Evolutionary conservation across 1,140 invertebrate species (phyloP).

Genomic region (Colletes gigas): DNA sequence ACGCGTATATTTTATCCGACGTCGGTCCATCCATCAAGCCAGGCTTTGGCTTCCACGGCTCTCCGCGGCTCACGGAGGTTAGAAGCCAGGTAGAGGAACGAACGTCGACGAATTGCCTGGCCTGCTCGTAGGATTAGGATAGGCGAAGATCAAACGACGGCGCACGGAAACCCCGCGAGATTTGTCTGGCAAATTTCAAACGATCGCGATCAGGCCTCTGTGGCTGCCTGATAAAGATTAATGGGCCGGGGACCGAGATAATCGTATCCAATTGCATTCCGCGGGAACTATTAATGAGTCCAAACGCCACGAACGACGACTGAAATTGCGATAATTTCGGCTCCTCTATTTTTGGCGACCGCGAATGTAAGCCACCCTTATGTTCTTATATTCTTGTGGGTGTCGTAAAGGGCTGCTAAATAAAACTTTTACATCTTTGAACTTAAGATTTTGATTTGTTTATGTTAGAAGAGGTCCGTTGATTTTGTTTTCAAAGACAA

Average conservation of each 20-base stretch:
- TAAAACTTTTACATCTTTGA: too few relatives aligned
- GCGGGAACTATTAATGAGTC: slow-evolving; percentile 1
- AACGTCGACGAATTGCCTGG: slow-evolving; percentile 49
- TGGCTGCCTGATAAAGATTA: slow-evolving; percentile 28
- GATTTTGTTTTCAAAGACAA: too few relatives aligned
- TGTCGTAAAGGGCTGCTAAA: too few relatives aligned
- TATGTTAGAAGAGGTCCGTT: too few relatives aligned
- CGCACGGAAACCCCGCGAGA: slow-evolving; percentile 1
- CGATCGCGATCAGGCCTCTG: not conserved
- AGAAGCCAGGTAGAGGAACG: slow-evolving; percentile 33
- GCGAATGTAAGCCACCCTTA: too few relatives aligned
- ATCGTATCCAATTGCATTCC: slow-evolving; percentile 3
- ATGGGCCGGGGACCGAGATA: not conserved
- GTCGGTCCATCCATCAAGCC: slow-evolving; percentile 40
- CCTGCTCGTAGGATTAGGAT: slow-evolving; percentile 28
- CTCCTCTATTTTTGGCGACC: too few relatives aligned
- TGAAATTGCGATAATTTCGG: too few relatives aligned
- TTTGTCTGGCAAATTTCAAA: slow-evolving; percentile 6
- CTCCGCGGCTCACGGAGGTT: slow-evolving; percentile 12
- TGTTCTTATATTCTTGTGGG: too few relatives aligned
- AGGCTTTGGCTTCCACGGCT: slow-evolving; percentile 20
- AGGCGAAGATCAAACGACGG: slow-evolving; percentile 39
- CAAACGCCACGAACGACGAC: not conserved
- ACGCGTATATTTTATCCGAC: slow-evolving; percentile 47
- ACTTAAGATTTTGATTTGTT: too few relatives aligned